Conservation (phyloP, 2,113 vertebrate genomes). For the Ia io region DNA sequence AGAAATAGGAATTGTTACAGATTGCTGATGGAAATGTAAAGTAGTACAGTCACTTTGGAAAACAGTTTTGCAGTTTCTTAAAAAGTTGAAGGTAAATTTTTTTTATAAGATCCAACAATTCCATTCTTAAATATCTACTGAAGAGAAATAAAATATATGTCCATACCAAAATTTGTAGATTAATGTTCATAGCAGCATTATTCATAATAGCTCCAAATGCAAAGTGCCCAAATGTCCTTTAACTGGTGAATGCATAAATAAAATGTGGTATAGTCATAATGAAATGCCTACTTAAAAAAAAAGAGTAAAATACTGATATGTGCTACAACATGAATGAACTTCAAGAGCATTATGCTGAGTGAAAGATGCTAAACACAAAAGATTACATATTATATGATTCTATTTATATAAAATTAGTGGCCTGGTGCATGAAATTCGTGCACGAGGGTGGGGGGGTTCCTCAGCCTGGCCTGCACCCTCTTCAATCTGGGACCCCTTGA, state of each 20-base stretch:
- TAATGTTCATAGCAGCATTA: background rate
- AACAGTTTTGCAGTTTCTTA: too few species aligned
- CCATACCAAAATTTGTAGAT: background rate
- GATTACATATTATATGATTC: too few species aligned
- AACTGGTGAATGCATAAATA: background rate
- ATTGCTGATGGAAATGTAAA: too few species aligned
- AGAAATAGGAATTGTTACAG: too few species aligned
- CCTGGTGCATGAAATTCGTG: too few species aligned
- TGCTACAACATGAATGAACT: background rate
- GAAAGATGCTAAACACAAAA: background rate
- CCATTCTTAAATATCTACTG: background rate
- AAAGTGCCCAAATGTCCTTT: background rate
- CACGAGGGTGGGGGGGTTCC: too few species aligned
- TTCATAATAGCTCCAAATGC: background rate
- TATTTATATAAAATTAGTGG: too few species aligned
- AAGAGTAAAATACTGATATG: background rate
- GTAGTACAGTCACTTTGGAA: too few species aligned
- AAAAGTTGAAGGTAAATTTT: too few species aligned
- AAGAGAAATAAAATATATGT: background rate
- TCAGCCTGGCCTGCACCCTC: too few species aligned
- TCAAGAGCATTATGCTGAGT: background rate
- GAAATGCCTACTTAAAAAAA: background rate
- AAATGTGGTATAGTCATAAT: background rate
- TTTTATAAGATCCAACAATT: background rate
- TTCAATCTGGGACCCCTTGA: too few species aligned